These are phyloP conservation scores for Stichopus horrens DNA, from an alignment of 53 echinoderm and acorn worm genomes.

Conservation along the genomic window DNA sequence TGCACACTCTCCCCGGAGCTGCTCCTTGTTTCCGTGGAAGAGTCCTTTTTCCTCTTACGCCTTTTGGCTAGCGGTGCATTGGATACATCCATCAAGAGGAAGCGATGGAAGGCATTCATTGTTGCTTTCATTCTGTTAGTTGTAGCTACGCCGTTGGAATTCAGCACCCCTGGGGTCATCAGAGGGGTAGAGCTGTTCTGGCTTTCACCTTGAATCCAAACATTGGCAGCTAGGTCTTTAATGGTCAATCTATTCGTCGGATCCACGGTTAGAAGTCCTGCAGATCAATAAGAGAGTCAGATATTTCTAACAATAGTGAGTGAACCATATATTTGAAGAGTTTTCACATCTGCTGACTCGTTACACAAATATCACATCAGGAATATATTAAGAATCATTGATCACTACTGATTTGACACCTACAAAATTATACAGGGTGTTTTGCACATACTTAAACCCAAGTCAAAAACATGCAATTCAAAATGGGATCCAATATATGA, in stretches of 20 bases:
- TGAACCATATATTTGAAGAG: too few relatives aligned
- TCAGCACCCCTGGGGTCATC: slow-evolving; percentile 94
- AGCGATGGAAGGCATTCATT: slow-evolving; percentile 96
- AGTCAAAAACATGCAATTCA: too few relatives aligned
- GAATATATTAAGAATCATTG: too few relatives aligned
- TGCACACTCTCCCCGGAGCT: slow-evolving; percentile 94
- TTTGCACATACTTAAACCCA: too few relatives aligned
- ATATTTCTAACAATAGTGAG: too few relatives aligned
- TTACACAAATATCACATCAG: too few relatives aligned
- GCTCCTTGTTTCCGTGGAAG: slow-evolving; percentile 94
- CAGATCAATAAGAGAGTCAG: background rate
- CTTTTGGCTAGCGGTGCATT: slow-evolving; percentile 97
- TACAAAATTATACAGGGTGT: too few relatives aligned
- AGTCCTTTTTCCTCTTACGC: slow-evolving; percentile 92
- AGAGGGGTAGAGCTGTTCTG: slow-evolving; percentile 85
- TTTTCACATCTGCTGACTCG: too few relatives aligned
- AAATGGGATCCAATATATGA: too few relatives aligned
- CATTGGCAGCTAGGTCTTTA: slow-evolving; percentile 77
- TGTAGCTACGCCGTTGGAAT: slow-evolving; percentile 70
- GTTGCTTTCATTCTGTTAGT: slow-evolving; percentile 89
- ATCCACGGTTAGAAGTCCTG: slow-evolving; percentile 90
- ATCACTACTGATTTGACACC: too few relatives aligned
- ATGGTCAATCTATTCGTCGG: slow-evolving; percentile 73
- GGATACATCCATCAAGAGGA: slow-evolving; percentile 91
- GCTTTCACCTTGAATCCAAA: slow-evolving; percentile 94